Base-by-base conservation (phyloP, 2,113 vertebrate genomes). In the Atherinomorus stipes region DNA sequence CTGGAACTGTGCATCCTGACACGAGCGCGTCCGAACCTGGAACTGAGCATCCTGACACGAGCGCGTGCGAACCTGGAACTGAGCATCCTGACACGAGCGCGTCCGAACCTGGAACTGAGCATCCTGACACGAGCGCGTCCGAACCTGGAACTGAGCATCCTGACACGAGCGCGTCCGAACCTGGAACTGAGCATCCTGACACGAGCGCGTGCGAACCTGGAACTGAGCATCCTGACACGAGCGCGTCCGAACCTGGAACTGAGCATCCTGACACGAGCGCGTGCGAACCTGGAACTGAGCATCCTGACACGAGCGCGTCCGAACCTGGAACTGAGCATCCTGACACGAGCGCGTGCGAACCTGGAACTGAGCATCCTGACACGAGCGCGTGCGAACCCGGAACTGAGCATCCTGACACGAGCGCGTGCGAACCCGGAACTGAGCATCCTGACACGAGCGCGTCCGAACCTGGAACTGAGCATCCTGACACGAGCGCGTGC, bases 21-120 rank as follows among this genome's bases (percentile, higher is more conserved):
- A 64, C 63, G 47, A 60, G 62, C 52, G 71, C 71, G 56, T 74
- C 60, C 60, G 44, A 22, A 70, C 66, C 53, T 38, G 21, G n/a
- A n/a, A n/a, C n/a, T n/a, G n/a, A 60, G 61, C 76, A 65, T 71
- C 62, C 63, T 50, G 13, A 45, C 64, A 64, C 63, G 47, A 60
- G 62, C 52, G 71, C 71, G 56, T 74, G 57, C 60, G 44, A 22
- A 70, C 66, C 53, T 38, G 21, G n/a, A n/a, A n/a, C n/a, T n/a
- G n/a, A 60, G 61, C 76, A 65, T 71, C 62, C 63, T 50, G 13
- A 45, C 64, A 64, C 63, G 47, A 60, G 62, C 52, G 71, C 71
- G 56, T 74, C 60, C 60, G 44, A 22, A 70, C 66, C 53, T 38
- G 21, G n/a, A n/a, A n/a, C n/a, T n/a, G n/a, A 60, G 61, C 76